Conservation (phyloP, 35 echinoderm and acorn worm species). For the Hemicentrotus pulcherrimus region DNA sequence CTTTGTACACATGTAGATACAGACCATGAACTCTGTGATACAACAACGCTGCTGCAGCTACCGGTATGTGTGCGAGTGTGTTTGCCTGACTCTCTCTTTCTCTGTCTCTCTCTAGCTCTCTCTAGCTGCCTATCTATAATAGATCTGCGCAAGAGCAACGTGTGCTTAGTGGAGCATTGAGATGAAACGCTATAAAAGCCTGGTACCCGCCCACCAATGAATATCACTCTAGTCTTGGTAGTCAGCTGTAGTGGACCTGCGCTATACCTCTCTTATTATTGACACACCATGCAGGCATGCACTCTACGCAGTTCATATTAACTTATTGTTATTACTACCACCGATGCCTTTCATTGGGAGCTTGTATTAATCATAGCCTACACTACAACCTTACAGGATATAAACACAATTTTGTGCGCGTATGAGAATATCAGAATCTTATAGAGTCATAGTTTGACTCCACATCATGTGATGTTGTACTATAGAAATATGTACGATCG, state of each 20-base stretch:
- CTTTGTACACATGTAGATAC: too few relatives aligned
- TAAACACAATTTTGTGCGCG: neutral
- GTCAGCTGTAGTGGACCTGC: neutral
- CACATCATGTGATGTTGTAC: neutral
- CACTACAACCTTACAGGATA: neutral
- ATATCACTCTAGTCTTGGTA: neutral
- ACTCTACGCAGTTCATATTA: neutral
- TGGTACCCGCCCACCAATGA: neutral
- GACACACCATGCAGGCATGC: neutral
- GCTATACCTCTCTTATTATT: neutral
- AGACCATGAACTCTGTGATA: too few relatives aligned
- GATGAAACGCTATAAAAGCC: neutral
- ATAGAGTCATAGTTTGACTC: neutral
- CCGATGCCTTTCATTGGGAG: neutral
- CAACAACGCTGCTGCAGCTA: too few relatives aligned
- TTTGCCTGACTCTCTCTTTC: neutral
- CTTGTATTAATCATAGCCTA: neutral
- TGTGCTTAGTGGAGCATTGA: slow-evolving; percentile 1
- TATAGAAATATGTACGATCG: too few relatives aligned
- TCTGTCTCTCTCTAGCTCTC: neutral
- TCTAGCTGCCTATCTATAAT: neutral
- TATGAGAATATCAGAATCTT: too few relatives aligned
- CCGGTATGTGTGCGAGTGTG: too few relatives aligned
- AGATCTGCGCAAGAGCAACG: neutral
- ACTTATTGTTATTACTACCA: neutral